These are phyloP conservation scores for Puma concolor DNA, from an alignment of 2,113 vertebrate genomes.

Conservation along the genomic window DNA sequence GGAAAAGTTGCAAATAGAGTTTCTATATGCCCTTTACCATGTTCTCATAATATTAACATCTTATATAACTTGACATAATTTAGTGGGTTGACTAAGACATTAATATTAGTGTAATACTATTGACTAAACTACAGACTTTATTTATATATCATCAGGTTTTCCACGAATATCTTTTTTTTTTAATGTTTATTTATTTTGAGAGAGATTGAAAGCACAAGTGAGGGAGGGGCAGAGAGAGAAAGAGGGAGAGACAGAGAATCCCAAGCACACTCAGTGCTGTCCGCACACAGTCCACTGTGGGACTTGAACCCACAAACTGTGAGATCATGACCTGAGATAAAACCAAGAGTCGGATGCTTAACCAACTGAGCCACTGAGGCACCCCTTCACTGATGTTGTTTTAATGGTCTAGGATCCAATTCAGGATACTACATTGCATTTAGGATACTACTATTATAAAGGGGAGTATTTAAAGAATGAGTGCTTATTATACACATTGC, in stretches of 20 bases:
- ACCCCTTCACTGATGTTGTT: not conserved
- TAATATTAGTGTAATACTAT: not conserved
- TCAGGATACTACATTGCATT: not conserved
- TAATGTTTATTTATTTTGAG: too few species aligned
- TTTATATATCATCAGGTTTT: not conserved
- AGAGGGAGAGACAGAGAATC: too few species aligned
- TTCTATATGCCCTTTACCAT: not conserved
- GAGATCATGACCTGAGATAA: too few species aligned
- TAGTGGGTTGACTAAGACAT: not conserved
- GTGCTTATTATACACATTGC: not conserved
- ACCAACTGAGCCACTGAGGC: too few species aligned
- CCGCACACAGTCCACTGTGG: too few species aligned
- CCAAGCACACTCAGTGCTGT: too few species aligned
- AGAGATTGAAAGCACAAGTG: too few species aligned
- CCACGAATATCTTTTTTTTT: not conserved
- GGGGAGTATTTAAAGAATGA: not conserved
- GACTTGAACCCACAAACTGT: too few species aligned
- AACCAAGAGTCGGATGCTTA: too few species aligned
- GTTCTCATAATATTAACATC: not conserved
- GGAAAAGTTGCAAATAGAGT: constrained; percentile 1
- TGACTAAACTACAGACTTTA: not conserved
- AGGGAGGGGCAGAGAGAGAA: too few species aligned
- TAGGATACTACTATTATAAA: not conserved
- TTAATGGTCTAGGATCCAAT: not conserved
- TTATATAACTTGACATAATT: not conserved